Evolutionary conservation across 2,797 vertebrate genomes (phyloP).

Genomic region (Neosilurus hyrtlii): DNA sequence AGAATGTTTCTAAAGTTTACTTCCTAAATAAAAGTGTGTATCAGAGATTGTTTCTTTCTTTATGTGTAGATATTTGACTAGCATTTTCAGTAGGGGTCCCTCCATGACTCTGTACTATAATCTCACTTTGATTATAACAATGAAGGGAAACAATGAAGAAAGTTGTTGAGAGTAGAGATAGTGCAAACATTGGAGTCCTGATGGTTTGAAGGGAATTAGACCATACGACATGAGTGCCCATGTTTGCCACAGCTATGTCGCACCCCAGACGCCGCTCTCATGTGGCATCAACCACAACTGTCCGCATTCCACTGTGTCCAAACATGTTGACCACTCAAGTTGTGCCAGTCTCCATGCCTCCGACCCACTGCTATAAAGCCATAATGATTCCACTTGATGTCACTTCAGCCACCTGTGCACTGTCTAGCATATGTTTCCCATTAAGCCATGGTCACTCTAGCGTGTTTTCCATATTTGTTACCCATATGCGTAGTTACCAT

Average conservation of each 20-base stretch:
- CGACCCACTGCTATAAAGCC: conserved; percentile 67
- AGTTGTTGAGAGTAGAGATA: conserved; percentile 65
- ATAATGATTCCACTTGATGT: conserved; percentile 75
- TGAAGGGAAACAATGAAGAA: conserved; percentile 10
- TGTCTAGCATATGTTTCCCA: conserved; percentile 39
- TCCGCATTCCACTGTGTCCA: conserved; percentile 76
- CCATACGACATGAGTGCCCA: conserved; percentile 63
- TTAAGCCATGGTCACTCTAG: conserved; percentile 26
- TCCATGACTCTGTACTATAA: background rate
- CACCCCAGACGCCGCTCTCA: conserved; percentile 66
- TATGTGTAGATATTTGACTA: background rate
- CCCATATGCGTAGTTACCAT: background rate
- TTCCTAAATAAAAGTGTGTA: background rate
- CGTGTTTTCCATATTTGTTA: conserved; percentile 24
- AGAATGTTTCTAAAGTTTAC: conserved; percentile 41
- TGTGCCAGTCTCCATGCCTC: conserved; percentile 74
- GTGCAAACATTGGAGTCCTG: conserved; percentile 65
- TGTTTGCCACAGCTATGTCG: conserved; percentile 76
- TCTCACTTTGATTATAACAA: background rate
- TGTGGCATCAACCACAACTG: conserved; percentile 73
- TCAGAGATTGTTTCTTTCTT: background rate
- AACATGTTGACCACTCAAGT: conserved; percentile 79
- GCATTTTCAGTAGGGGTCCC: background rate
- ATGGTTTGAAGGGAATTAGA: conserved; percentile 35
- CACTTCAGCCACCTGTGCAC: conserved; percentile 74